These are phyloP conservation scores for Aphrocallistes beatrix DNA, from an alignment of 37 sponge, comb jelly and placozoan genomes.

Conservation along the genomic window DNA sequence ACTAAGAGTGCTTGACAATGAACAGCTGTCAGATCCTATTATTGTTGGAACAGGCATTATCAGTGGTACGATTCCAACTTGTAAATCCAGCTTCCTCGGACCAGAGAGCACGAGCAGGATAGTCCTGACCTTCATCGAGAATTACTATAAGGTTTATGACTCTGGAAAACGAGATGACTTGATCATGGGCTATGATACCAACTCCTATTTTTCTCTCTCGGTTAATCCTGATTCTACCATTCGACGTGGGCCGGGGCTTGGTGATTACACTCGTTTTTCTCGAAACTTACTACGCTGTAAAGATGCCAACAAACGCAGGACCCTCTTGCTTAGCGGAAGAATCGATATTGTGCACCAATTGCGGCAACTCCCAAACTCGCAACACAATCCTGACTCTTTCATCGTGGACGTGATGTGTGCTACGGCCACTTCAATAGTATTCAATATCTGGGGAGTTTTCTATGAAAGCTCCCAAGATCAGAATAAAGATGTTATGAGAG, in stretches of 20 bases:
- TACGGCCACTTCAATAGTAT: not conserved
- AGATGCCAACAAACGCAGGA: not conserved
- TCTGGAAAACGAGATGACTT: slow-evolving; percentile 16
- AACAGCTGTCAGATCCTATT: slow-evolving; percentile 1
- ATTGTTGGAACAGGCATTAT: not conserved
- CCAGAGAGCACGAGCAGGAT: not conserved
- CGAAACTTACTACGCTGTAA: not conserved
- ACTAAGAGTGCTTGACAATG: not conserved
- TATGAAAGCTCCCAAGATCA: not conserved
- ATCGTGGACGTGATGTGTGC: slow-evolving; percentile 16
- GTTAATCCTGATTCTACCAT: not conserved
- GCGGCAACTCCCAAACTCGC: not conserved
- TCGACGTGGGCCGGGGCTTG: not conserved
- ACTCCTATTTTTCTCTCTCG: not conserved
- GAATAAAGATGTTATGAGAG: not conserved
- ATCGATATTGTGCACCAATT: slow-evolving; percentile 7
- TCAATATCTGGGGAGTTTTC: slow-evolving; percentile 8
- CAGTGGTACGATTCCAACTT: not conserved
- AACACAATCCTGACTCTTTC: not conserved
- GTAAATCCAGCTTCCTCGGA: not conserved
- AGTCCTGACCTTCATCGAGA: slow-evolving; percentile 2
- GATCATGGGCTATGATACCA: slow-evolving; percentile 12
- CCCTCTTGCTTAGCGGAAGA: not conserved
- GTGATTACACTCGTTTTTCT: not conserved
- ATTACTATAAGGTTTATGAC: slow-evolving; percentile 8